These are phyloP conservation scores for Apus apus DNA, from an alignment of 2,113 vertebrate species.

Conservation along the genomic window DNA sequence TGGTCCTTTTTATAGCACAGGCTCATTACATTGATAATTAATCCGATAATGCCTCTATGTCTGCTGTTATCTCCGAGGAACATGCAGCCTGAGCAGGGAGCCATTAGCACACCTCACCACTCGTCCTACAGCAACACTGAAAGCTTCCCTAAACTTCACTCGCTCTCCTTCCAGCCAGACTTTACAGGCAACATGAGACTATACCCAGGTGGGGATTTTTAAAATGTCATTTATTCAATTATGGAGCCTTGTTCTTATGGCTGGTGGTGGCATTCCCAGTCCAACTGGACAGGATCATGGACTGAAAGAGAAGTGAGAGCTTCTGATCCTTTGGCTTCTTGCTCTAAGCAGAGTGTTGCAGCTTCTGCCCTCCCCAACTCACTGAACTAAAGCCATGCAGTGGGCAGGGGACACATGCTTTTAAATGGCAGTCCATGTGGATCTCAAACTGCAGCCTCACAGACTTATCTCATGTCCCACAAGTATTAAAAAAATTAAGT, in stretches of 20 bases:
- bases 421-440: too few species aligned
- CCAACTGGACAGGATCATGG: neutral
- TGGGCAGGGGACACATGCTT: too few species aligned
- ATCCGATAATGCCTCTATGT: conserved; percentile 2
- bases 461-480: neutral
- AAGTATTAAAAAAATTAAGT: neutral
- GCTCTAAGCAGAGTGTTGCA: neutral
- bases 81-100: neutral
- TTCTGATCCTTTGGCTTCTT: neutral
- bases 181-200: neutral
- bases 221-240: neutral
- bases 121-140: neutral
- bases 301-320: neutral
- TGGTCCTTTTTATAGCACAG: conserved; percentile 11
- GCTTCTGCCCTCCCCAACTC: neutral
- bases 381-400: neutral
- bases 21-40: conserved; percentile 46
- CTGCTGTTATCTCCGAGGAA: conserved; percentile 1
- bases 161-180: neutral
- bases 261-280: neutral
- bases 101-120: neutral
- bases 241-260: neutral
- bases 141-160: neutral
- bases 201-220: neutral
- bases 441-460: neutral